Base-by-base conservation (phyloP, 1,140 invertebrate species). In the Lasioglossum baleicum region DNA sequence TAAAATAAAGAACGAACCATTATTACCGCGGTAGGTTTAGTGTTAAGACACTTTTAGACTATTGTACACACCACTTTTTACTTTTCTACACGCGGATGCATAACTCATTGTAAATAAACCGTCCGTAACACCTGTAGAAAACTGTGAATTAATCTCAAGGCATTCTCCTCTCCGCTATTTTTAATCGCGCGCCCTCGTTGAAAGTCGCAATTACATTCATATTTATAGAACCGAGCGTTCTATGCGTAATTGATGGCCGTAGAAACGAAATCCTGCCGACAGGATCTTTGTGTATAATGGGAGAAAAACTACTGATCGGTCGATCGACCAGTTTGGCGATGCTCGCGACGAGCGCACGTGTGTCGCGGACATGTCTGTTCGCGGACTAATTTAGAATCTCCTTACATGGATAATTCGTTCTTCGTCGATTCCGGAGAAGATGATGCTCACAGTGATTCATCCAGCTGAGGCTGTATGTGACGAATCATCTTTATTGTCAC, bases 401-500 rank as follows among this genome's bases (percentile, higher is more conserved):
- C 82, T 82, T 82, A 85, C 83, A 73, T 64, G 74, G 85, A 2
- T 64, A 79, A 82, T 80, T 51, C 56, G 64, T 22, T 40, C 35
- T 40, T 63, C 72, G 58, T 73, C 17, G 73, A 80, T 84, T 83
- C 69, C 67, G 67, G 73, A 81, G 88, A 86, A 86, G 80, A 88
- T 88, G 78, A 26, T 53, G 53, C 70, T 31, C 84, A 79, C 65
- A 67, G 26, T 89, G 87, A 90, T 78, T 90, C 88, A 90, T 61
- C 48, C 61, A 64, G 73, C 60, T 85, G 75, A 81, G 78, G 82
- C 56, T 80, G 68, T 63, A 75, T 51, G 44, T 53, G 86, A 85
- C 84, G 87, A 87, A 79, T 87, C 88, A 90, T 84, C 83, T 86
- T 86, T 87, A 84, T 84, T 86, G 87, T 86, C 88, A 81, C 81